phyloP scores from a whole-genome alignment of 2,888 invertebrate species.

The Mantis religiosa region DNA sequence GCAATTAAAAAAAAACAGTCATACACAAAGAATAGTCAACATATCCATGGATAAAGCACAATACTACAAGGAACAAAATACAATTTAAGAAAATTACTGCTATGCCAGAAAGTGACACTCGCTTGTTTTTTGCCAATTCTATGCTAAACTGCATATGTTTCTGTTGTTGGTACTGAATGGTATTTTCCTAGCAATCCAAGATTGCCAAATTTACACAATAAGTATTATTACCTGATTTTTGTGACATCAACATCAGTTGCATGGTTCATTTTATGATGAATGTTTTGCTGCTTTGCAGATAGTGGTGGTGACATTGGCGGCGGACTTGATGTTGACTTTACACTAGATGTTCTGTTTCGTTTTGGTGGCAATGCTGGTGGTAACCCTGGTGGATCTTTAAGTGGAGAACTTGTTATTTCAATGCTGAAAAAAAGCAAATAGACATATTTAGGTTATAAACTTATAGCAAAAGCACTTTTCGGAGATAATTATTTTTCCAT shows the following conservation, averaged over 20 bases:
- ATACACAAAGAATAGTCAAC: too few relatives aligned
- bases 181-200: too few relatives aligned
- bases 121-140: too few relatives aligned
- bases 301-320: slow-evolving; percentile 49
- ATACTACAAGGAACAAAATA: too few relatives aligned
- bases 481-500: too few relatives aligned
- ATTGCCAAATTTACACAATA: too few relatives aligned
- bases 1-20: too few relatives aligned
- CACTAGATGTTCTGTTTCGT: slow-evolving; percentile 43
- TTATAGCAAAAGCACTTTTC: neutral
- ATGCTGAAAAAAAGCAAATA: slow-evolving; percentile 27
- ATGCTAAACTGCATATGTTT: too few relatives aligned
- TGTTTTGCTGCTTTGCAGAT: neutral
- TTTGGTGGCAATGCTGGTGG: slow-evolving; percentile 62
- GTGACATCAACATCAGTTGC: neutral
- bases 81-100: too few relatives aligned
- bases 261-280: neutral
- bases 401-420: slow-evolving; percentile 18
- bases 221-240: neutral
- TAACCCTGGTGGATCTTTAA: slow-evolving; percentile 38
- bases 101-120: too few relatives aligned
- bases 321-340: slow-evolving; percentile 39
- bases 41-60: too few relatives aligned
- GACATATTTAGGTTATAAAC: neutral
- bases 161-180: too few relatives aligned